Evolutionary conservation across 2,797 vertebrate species (phyloP).

Genomic region (Acrossocheilus wenchowensis): DNA sequence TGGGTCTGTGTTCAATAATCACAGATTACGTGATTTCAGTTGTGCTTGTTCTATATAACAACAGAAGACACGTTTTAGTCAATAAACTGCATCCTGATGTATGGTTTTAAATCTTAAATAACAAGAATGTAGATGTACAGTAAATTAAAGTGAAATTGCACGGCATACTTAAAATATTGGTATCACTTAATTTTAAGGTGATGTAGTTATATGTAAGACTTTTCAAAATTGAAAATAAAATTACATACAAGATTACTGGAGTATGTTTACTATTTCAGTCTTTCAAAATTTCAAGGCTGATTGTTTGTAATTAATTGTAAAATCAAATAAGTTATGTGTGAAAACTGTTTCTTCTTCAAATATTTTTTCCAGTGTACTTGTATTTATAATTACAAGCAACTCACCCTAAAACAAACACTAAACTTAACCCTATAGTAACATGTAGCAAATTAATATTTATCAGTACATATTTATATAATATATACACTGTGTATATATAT

Average conservation of each 20-base stretch:
- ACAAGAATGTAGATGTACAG: not conserved
- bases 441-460: not conserved
- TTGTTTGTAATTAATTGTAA: not conserved
- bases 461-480: not conserved
- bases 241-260: not conserved
- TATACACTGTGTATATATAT: too few species aligned
- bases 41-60: not conserved
- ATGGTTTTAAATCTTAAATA: not conserved
- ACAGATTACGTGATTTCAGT: not conserved
- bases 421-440: not conserved
- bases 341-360: not conserved
- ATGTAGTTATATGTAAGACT: not conserved
- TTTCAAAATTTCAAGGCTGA: not conserved
- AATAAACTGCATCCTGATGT: not conserved
- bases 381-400: not conserved
- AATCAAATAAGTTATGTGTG: too few species aligned
- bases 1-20: not conserved
- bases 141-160: not conserved
- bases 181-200: not conserved
- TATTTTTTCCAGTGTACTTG: not conserved
- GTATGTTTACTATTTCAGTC: not conserved
- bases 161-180: not conserved
- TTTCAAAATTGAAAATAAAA: too few species aligned
- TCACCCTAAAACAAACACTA: not conserved
- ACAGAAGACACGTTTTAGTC: not conserved